Evolutionary conservation across 2,797 vertebrate species (phyloP).

Genomic region (Danio choprae): DNA sequence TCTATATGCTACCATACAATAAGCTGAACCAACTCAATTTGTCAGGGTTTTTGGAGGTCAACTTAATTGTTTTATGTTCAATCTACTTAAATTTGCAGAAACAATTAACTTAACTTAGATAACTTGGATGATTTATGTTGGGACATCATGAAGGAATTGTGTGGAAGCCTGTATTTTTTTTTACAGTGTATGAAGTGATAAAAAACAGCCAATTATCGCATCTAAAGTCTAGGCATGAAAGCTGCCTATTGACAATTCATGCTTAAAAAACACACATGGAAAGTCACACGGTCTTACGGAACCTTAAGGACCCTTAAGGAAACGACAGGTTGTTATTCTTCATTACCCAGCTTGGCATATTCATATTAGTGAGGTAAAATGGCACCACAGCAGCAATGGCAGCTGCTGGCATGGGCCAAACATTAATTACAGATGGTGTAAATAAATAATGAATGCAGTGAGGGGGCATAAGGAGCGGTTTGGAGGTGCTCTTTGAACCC

Average conservation of each 20-base stretch:
- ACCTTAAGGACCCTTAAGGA: neutral
- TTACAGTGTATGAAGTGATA: neutral
- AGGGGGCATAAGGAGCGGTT: constrained; percentile 25
- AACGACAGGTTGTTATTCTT: constrained; percentile 6
- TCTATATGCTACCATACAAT: too few species aligned
- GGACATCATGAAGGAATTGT: too few species aligned
- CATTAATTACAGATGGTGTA: constrained; percentile 48
- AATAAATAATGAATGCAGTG: constrained; percentile 50
- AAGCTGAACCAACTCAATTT: too few species aligned
- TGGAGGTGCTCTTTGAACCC: constrained; percentile 47
- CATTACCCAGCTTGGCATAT: constrained; percentile 29
- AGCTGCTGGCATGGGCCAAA: constrained; percentile 41
- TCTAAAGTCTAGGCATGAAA: neutral
- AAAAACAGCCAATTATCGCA: neutral
- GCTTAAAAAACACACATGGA: neutral
- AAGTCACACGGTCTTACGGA: too few species aligned
- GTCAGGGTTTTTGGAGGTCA: too few species aligned
- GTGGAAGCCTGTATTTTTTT: too few species aligned
- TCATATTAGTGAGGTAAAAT: constrained; percentile 36
- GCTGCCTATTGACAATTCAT: neutral
- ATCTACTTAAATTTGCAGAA: too few species aligned
- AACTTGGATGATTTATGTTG: neutral
- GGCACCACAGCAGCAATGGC: constrained; percentile 7
- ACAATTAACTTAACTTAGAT: too few species aligned
- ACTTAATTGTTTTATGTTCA: too few species aligned